These are phyloP conservation scores for Aleiodes leptofemur DNA, from an alignment of 2,888 invertebrate genomes.

Conservation along the genomic window DNA sequence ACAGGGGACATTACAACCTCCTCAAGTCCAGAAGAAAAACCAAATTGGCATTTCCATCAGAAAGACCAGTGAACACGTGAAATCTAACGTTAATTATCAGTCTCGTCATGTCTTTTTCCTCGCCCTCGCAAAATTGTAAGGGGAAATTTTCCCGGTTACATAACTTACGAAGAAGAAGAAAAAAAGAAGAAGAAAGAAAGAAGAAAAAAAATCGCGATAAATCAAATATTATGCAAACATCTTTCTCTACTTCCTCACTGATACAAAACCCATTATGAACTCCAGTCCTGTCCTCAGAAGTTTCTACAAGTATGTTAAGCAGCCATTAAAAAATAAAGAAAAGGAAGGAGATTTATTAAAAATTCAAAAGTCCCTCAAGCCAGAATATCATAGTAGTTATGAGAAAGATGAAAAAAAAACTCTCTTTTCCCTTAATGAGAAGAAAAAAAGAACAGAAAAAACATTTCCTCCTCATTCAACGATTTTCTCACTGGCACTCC, in stretches of 20 bases:
- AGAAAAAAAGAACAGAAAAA: slow-evolving; percentile 1
- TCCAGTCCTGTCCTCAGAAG: too few relatives aligned
- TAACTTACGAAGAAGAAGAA: too few relatives aligned
- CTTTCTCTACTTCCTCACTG: too few relatives aligned
- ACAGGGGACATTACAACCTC: slow-evolving; percentile 11
- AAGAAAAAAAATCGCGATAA: too few relatives aligned
- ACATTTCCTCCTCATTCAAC: slow-evolving; percentile 30
- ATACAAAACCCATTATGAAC: too few relatives aligned
- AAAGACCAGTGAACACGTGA: neutral
- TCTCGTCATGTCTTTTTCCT: too few relatives aligned
- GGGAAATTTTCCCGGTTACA: too few relatives aligned
- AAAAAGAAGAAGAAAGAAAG: too few relatives aligned
- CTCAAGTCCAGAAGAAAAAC: slow-evolving; percentile 3
- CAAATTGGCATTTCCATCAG: neutral
- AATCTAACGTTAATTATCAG: slow-evolving; percentile 18
- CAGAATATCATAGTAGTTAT: neutral
- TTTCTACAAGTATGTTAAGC: too few relatives aligned
- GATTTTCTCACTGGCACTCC: slow-evolving; percentile 20
- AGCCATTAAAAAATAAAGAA: too few relatives aligned
- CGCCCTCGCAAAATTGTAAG: too few relatives aligned
- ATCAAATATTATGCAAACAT: too few relatives aligned
- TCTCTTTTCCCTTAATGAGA: neutral
- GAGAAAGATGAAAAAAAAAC: neutral
- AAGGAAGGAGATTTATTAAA: neutral
- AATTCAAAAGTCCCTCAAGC: slow-evolving; percentile 1